Percentiles rank a stretch among this genome's conserved stretches.
Evolutionary conservation across 30 jellyfish, hydroid and myxozoan species (phyloP).

Genomic region (Aurelia sp.): DNA sequence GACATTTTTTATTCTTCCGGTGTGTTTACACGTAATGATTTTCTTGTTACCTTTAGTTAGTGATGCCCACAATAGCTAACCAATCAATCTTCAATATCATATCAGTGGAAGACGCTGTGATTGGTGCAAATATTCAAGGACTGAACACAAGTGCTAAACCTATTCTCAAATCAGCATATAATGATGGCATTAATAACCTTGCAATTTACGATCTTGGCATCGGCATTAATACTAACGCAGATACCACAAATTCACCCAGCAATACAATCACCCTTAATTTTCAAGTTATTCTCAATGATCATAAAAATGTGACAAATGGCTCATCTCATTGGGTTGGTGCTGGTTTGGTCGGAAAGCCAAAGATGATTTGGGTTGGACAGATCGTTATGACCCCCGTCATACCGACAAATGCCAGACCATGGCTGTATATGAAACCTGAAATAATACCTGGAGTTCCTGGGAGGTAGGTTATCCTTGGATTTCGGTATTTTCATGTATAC

Average conservation of each 20-base stretch:
- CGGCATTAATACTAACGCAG: conserved; percentile 52
- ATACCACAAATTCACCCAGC: conserved; percentile 18
- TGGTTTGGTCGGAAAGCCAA: conserved; percentile 82
- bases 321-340: conserved; percentile 94
- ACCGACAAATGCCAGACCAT: conserved; percentile 57
- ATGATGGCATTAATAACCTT: conserved; percentile 57
- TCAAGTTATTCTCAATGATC: conserved; percentile 64
- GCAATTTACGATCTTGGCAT: conserved; percentile 86
- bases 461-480: not conserved
- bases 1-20: too few species aligned
- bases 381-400: conserved; percentile 43
- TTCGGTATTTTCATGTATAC: too few species aligned
- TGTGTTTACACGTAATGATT: not conserved
- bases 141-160: conserved; percentile 76
- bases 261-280: conserved; percentile 63
- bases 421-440: conserved; percentile 47
- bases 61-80: conserved; percentile 63
- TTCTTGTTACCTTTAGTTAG: conserved; percentile 55
- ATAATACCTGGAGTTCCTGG: not conserved
- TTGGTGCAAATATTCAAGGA: conserved; percentile 83
- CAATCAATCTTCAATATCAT: conserved; percentile 56
- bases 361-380: conserved; percentile 96
- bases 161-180: conserved; percentile 32
- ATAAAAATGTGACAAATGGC: conserved; percentile 69
- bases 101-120: conserved; percentile 42